Conservation (phyloP, 1,140 invertebrate genomes). For the Orussus abietinus region DNA sequence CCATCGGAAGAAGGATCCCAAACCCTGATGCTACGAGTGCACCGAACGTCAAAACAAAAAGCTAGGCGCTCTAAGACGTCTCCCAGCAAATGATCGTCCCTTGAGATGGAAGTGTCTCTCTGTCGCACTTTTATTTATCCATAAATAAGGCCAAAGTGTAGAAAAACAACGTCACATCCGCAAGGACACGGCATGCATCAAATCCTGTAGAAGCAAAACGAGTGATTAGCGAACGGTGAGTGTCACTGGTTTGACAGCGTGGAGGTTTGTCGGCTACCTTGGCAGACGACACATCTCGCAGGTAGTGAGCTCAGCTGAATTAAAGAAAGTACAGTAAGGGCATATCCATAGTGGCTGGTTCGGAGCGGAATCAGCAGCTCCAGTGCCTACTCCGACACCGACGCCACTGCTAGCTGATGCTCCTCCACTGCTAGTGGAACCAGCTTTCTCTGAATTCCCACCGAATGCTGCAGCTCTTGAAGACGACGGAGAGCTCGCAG, state of each 20-base stretch:
- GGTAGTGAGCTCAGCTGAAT: conserved; percentile 64
- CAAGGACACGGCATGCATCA: conserved; percentile 19
- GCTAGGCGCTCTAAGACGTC: too few relatives aligned
- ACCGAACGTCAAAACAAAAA: too few relatives aligned
- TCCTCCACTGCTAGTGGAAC: conserved; percentile 14
- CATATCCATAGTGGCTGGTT: conserved; percentile 76
- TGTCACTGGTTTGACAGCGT: conserved; percentile 1
- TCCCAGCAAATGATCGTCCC: too few relatives aligned
- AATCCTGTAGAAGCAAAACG: conserved; percentile 27
- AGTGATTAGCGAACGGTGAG: conserved; percentile 15
- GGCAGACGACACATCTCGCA: conserved; percentile 95
- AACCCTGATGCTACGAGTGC: too few relatives aligned
- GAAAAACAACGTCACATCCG: conserved; percentile 31
- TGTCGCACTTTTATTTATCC: conserved; percentile 32
- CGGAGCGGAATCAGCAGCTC: conserved; percentile 29
- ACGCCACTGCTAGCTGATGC: conserved; percentile 27
- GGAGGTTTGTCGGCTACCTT: conserved; percentile 50
- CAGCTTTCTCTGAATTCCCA: conserved; percentile 25
- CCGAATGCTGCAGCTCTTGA: conserved; percentile 34
- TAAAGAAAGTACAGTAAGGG: conserved; percentile 89
- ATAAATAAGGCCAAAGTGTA: conserved; percentile 34
- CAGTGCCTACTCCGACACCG: conserved; percentile 30
- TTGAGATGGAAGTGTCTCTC: too few relatives aligned
- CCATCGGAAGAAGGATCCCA: too few relatives aligned
- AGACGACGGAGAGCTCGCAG: conserved; percentile 47